Evolutionary conservation across 2,113 vertebrate species (phyloP), one percentile per base, ranked within the genome.

Genomic region (Anser brachyrhynchus): DNA sequence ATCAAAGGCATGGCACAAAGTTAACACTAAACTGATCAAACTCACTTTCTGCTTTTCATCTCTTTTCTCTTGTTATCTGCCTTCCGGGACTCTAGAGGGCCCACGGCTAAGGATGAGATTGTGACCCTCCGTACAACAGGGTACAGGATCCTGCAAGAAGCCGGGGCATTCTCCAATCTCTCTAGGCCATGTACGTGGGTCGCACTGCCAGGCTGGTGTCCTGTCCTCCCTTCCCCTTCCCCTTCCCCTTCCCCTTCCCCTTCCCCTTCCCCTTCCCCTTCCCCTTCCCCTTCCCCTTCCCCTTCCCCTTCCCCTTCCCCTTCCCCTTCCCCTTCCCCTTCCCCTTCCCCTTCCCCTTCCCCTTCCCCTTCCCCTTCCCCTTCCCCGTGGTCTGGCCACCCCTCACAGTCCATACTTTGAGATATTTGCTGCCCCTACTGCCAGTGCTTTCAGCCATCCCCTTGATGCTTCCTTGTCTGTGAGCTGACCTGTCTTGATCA

Each of bases 1-100:
- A 57, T 96, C 92, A 95, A 97, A 96, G 93, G 77, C 81, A 74
- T 39, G 16, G 54, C 62, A 85, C 71, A 85, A 92, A 96, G 71
- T 70, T 83, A 79, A 66, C 62, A 70, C 66, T 44, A 90, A 87
- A 76, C 55, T 92, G 77, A 87, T 96, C 89, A 93, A 96, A 66
- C 70, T 91, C 13, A 15, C 64, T 90, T 94, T 70, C 15, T 91
- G 62, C 64, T 94, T 95, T 96, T 96, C 61, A 88, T 88, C 78
- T 58, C 26, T 82, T 73, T 84, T 69, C 58, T 87, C 74, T 93
- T 64, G 43, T 85, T 95, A 55, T 77, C 71, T 87, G 44, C 70
- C 55, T 74, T 67, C 29, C 28, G 75, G 77, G 93, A 91, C 74
- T 65, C 9, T 13, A 7, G 77, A 79, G 49, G 44, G 54, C 81